phyloP scores from a whole-genome alignment of 2,888 invertebrate genomes.

The Gymnocheta viridis region DNA sequence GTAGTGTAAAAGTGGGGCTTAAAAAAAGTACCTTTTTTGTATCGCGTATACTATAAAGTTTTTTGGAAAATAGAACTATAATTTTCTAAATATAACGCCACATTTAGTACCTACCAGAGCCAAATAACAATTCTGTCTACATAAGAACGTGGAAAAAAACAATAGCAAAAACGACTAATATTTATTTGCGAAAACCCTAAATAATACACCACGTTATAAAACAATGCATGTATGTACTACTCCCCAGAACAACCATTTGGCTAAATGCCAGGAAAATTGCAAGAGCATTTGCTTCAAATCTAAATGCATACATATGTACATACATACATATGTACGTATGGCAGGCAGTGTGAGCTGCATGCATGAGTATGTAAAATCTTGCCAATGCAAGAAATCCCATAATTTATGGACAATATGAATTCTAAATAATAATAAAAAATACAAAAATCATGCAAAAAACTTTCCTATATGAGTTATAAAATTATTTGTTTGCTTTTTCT shows the following conservation, averaged over 20 bases:
- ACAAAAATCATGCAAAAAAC: conserved; percentile 9
- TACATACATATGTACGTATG: too few relatives aligned
- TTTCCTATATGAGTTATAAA: conserved; percentile 40
- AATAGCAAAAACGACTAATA: conserved; percentile 3
- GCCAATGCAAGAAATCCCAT: conserved; percentile 40
- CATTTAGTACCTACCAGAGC: conserved; percentile 26
- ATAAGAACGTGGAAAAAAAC: background rate
- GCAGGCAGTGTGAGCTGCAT: conserved; percentile 12
- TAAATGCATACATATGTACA: too few relatives aligned
- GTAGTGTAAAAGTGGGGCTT: too few relatives aligned
- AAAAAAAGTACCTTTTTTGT: background rate
- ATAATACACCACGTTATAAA: conserved; percentile 60
- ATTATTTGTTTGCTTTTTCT: background rate
- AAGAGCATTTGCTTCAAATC: conserved; percentile 30
- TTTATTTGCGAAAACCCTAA: conserved; percentile 46
- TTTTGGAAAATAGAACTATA: conserved; percentile 7
- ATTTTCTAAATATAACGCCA: conserved; percentile 22
- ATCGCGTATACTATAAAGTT: background rate
- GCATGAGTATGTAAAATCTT: conserved; percentile 41
- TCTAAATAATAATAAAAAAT: conserved; percentile 27
- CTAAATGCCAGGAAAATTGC: conserved; percentile 57
- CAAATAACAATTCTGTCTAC: conserved; percentile 39
- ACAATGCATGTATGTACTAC: too few relatives aligned
- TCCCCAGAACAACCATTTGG: conserved; percentile 58
- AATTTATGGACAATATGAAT: conserved; percentile 55